phyloP scores from a whole-genome alignment of 1,140 invertebrate genomes.

The Aphelinus atriplicis region DNA sequence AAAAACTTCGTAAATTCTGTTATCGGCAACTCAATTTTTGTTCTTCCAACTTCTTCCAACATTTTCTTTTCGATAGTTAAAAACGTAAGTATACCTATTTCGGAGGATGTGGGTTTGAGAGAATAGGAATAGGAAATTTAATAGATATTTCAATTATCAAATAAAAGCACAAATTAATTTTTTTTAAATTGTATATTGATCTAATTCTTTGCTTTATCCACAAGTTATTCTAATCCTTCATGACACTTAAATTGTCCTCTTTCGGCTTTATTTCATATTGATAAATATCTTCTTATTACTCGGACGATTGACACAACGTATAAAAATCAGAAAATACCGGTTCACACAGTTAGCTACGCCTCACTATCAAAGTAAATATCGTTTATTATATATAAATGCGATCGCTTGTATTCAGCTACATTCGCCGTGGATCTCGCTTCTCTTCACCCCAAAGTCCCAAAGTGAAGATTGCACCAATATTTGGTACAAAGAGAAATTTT shows the following conservation, averaged over 20 bases:
- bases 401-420: slow-evolving; percentile 15
- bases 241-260: slow-evolving; percentile 16
- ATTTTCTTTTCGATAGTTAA: too few relatives aligned
- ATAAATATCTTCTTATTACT: slow-evolving; percentile 18
- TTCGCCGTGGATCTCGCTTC: neutral
- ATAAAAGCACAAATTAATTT: slow-evolving; percentile 17
- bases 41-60: too few relatives aligned
- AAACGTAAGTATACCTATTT: too few relatives aligned
- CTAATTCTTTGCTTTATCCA: slow-evolving; percentile 24
- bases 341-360: slow-evolving; percentile 36
- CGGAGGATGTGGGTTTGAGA: too few relatives aligned
- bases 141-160: neutral
- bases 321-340: slow-evolving; percentile 44
- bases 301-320: slow-evolving; percentile 37
- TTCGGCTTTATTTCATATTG: neutral
- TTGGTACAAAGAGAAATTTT: neutral
- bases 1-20: too few relatives aligned
- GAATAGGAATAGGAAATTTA: too few relatives aligned
- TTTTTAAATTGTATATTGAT: slow-evolving; percentile 27
- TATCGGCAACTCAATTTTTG: too few relatives aligned
- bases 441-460: neutral
- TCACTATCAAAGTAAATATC: slow-evolving; percentile 38
- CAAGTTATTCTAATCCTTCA: slow-evolving; percentile 21
- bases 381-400: slow-evolving; percentile 23
- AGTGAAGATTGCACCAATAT: too few relatives aligned